These are phyloP conservation scores for Cyclopterus lumpus DNA, from an alignment of 2,797 vertebrate species.

Conservation along the genomic window DNA sequence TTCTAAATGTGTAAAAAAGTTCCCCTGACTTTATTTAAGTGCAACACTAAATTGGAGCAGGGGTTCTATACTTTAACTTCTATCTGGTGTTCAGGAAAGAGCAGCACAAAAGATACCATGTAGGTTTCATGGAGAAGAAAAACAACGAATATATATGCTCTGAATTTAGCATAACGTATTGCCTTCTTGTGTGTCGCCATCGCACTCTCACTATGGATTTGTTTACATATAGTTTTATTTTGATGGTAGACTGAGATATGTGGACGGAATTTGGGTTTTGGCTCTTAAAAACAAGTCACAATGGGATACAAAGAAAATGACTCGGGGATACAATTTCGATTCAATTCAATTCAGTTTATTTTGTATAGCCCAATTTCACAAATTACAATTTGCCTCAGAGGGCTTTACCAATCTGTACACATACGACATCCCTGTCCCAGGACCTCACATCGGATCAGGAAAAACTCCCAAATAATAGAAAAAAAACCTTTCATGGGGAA, in stretches of 20 bases:
- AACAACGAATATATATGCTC: neutral
- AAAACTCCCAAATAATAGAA: no score
- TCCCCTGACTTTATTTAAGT: neutral
- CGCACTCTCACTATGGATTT: neutral
- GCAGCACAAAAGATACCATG: neutral
- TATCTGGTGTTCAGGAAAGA: neutral
- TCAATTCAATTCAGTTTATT: no score
- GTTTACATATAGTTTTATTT: neutral
- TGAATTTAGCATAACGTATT: neutral
- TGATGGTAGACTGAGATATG: neutral
- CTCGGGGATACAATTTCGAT: no score
- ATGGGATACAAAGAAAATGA: neutral
- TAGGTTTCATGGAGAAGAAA: no score
- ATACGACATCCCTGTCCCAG: no score
- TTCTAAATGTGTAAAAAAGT: neutral
- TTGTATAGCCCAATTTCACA: no score
- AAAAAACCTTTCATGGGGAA: no score
- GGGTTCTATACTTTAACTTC: neutral
- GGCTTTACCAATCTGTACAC: no score
- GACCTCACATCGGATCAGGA: no score
- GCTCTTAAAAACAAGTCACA: neutral
- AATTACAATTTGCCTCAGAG: no score
- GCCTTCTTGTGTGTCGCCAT: neutral
- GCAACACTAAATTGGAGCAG: neutral
- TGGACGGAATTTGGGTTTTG: neutral